These are phyloP conservation scores for Stenopsyche tienmushanensis DNA, from an alignment of 1,140 invertebrate species.

Conservation along the genomic window DNA sequence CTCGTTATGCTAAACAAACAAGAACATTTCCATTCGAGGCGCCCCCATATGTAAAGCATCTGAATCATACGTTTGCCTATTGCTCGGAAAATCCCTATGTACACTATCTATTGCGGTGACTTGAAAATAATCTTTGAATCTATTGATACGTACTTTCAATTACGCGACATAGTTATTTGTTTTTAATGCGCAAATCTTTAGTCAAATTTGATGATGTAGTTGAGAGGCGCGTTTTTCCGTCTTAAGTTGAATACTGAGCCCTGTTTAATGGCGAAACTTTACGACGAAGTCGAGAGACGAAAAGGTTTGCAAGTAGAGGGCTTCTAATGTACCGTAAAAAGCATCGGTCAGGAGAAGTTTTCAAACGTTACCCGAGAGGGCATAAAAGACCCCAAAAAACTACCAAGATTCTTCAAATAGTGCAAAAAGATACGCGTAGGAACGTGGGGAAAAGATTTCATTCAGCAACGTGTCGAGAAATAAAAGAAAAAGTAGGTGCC, in stretches of 20 bases:
- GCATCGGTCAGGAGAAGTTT: slow-evolving; percentile 8
- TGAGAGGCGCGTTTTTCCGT: not conserved
- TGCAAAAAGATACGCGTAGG: not conserved
- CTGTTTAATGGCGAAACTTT: not conserved
- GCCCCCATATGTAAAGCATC: not conserved
- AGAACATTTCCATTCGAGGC: not conserved
- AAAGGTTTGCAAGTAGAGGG: not conserved
- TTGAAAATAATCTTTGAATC: no score
- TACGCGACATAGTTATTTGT: not conserved
- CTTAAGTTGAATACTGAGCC: not conserved
- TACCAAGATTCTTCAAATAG: not conserved
- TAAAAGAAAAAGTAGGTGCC: no score
- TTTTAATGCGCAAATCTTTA: not conserved
- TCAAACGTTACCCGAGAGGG: not conserved
- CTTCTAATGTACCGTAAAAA: slow-evolving; percentile 22
- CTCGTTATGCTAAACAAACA: slow-evolving; percentile 15
- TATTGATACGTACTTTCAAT: not conserved
- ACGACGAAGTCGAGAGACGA: slow-evolving; percentile 3
- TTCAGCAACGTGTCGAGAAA: no score
- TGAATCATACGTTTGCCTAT: no score
- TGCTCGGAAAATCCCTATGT: not conserved
- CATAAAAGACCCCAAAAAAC: not conserved
- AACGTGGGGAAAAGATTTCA: no score
- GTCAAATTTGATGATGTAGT: not conserved
- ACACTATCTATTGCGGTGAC: no score